phyloP scores from a whole-genome alignment of 2,113 vertebrate genomes.

The Gallinago media region DNA sequence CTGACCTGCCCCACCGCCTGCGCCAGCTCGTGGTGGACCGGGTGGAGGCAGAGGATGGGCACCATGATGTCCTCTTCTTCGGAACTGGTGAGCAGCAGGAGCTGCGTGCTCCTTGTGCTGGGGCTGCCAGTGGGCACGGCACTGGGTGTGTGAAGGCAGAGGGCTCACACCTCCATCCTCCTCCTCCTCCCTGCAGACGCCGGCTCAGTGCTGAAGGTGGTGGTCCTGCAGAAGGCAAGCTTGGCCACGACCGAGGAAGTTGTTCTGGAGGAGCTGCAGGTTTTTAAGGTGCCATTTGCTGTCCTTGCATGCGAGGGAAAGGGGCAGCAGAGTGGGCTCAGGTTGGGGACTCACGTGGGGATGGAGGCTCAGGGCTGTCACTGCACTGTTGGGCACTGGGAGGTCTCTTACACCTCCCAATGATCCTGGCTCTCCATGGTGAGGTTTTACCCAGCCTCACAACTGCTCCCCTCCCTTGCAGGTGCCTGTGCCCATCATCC shows the following conservation, averaged over 20 bases:
- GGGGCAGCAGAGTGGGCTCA: background rate
- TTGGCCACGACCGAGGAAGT: constrained; percentile 82
- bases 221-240: constrained; percentile 79
- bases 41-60: constrained; percentile 90
- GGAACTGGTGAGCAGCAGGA: constrained; percentile 84
- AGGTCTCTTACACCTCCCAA: background rate
- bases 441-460: background rate
- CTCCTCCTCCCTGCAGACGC: constrained; percentile 74
- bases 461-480: constrained; percentile 2
- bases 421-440: fast-evolving
- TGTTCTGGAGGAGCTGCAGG: constrained; percentile 92
- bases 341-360: fast-evolving
- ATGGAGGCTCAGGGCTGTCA: background rate
- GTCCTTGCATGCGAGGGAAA: background rate
- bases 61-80: constrained; percentile 91
- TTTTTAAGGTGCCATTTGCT: constrained; percentile 86
- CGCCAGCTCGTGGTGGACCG: constrained; percentile 92
- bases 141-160: background rate
- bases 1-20: constrained; percentile 83
- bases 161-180: background rate
- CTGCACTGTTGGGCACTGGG: background rate
- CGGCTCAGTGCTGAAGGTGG: constrained; percentile 89
- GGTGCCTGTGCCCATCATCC: constrained; percentile 87
- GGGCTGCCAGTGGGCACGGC: fast-evolving
- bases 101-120: fast-evolving